A percentile compares a stretch with the other conserved stretches of the same genome.
Conservation (phyloP, 2,113 vertebrate species). For the Stigmatopora argus region DNA sequence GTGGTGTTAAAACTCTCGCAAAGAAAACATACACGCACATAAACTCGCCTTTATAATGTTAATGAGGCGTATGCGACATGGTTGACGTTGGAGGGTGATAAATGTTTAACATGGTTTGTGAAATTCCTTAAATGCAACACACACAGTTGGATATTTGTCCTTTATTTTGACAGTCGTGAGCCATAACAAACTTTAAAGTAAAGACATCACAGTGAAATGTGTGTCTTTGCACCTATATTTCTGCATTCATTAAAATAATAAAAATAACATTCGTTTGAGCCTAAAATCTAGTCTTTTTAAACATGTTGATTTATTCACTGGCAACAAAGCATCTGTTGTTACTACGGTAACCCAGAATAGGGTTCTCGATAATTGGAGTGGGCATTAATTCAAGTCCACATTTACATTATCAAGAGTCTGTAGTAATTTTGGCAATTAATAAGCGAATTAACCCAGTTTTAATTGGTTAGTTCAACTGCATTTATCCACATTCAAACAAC, state of each 20-base stretch:
- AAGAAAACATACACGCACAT: neutral
- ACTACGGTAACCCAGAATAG: neutral
- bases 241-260: neutral
- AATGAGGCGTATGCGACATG: slow-evolving; percentile 6
- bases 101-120: neutral
- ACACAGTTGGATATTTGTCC: neutral
- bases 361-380: too few species aligned
- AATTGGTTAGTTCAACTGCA: too few species aligned
- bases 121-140: neutral
- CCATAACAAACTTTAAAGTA: neutral
- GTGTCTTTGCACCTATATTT: neutral
- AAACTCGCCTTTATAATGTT: slow-evolving; percentile 16
- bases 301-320: neutral
- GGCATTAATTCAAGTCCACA: too few species aligned
- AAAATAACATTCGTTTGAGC: neutral
- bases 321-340: neutral
- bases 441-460: too few species aligned
- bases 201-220: neutral
- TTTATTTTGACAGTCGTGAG: neutral
- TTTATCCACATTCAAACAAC: too few species aligned
- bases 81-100: neutral
- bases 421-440: too few species aligned
- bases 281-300: neutral
- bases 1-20: slow-evolving; percentile 19
- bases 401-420: too few species aligned